A percentile compares a stretch with the other conserved stretches of the same genome.
Evolutionary conservation across 1,140 invertebrate genomes (phyloP).

Genomic region (Drosophila grimshawi): DNA sequence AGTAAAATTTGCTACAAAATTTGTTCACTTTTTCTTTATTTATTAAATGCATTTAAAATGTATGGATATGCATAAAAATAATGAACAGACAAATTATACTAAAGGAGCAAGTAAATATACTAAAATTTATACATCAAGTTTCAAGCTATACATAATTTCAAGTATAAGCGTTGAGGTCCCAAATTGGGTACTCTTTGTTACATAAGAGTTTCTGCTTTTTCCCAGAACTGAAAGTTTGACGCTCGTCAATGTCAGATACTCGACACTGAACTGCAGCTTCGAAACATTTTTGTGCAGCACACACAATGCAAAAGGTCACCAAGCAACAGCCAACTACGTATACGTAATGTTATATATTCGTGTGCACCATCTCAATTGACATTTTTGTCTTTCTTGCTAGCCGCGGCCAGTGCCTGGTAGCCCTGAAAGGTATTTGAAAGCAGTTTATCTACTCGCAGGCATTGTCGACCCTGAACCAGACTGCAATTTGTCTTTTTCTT

Average conservation of each 20-base stretch:
- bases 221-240: neutral
- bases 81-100: neutral
- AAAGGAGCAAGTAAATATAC: too few relatives aligned
- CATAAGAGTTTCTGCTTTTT: neutral
- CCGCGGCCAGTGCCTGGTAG: neutral
- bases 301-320: neutral
- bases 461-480: neutral
- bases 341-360: neutral
- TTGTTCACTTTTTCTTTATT: slow-evolving; percentile 20
- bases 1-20: slow-evolving; percentile 38
- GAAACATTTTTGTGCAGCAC: neutral
- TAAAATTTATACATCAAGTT: too few relatives aligned
- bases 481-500: slow-evolving; percentile 27
- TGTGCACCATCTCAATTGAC: slow-evolving; percentile 15
- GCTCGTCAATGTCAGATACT: slow-evolving; percentile 18
- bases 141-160: neutral
- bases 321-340: neutral
- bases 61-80: slow-evolving; percentile 52
- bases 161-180: slow-evolving; percentile 1
- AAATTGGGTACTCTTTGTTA: slow-evolving; percentile 10
- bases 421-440: neutral
- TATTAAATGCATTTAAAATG: slow-evolving; percentile 40
- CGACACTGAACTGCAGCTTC: neutral
- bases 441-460: slow-evolving; percentile 17
- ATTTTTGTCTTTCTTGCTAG: slow-evolving; percentile 13